A percentile compares a stretch with the other conserved stretches of the same genome.
These are phyloP conservation scores for Beris chalybata DNA, from an alignment of 2,888 invertebrate species.

Conservation along the genomic window DNA sequence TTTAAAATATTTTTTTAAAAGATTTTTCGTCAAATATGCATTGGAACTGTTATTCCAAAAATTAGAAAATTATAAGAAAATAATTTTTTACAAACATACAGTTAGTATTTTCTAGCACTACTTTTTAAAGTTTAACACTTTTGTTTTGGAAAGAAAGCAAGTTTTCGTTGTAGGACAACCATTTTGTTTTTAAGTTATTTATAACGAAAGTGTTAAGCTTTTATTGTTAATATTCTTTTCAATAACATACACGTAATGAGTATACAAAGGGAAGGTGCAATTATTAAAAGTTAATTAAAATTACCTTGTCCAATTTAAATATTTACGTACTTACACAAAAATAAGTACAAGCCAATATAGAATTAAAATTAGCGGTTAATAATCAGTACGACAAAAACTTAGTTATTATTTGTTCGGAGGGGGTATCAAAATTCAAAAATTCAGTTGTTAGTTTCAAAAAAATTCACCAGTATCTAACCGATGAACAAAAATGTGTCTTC, in stretches of 20 bases:
- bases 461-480: background rate
- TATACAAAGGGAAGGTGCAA: slow-evolving; percentile 27
- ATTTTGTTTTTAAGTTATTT: background rate
- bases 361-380: no score
- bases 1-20: background rate
- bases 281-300: slow-evolving; percentile 17
- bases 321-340: slow-evolving; percentile 20
- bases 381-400: no score
- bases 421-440: no score
- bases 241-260: slow-evolving; percentile 17
- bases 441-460: background rate
- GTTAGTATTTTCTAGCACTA: slow-evolving; percentile 35
- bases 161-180: background rate
- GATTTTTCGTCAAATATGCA: slow-evolving; percentile 35
- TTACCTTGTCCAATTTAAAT: slow-evolving; percentile 30
- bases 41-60: background rate
- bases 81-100: slow-evolving; percentile 33
- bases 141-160: slow-evolving; percentile 3
- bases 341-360: background rate
- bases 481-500: background rate
- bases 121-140: slow-evolving; percentile 30
- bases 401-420: no score
- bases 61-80: no score
- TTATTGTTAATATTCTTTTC: slow-evolving; percentile 16
- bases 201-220: slow-evolving; percentile 20